Base-by-base conservation (phyloP, 2,797 vertebrate genomes). In the Thripadectes ignobilis region DNA sequence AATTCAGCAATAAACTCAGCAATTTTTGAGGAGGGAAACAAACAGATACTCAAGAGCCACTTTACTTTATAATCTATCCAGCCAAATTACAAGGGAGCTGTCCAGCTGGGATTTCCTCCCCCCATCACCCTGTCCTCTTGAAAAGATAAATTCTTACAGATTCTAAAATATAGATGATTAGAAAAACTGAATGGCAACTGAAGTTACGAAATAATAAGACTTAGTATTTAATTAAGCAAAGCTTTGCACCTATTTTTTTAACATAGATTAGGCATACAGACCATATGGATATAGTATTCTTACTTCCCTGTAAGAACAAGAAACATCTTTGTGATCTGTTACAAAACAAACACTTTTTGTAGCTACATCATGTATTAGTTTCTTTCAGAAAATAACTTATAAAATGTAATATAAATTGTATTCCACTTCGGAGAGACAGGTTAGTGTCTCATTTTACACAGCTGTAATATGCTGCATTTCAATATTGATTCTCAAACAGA, bases 91-190 rank as follows among this genome's bases (percentile, higher is more conserved):
- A 51, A 43, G 12, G 22, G 7, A 71, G 24, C 24, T 57, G 30
- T 80, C 71, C 38, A 68, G 12, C 8, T 68, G 10, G 5, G 10
- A 19, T 32, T 38, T 20, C 45, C 3, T 3, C 6, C 15, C 10
- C 16, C 24, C 3, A 1, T 3, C 6, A 4, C 1, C 4, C 11
- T 46, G 29, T 52, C 55, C 3, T 68, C 39, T 51, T 52, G 7
- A 12, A 54, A 86, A 81, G 29, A 24, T 30, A 12, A 65, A 7
- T n/a, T 77, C 41, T 65, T 83, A 58, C 5, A n/a, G 41, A 29
- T 77, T 80, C 34, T 52, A 71, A 85, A 94, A 67, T 15, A 59
- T 0, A 10, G 9, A 52, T 23, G 6, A 52, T 54, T 54, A 71
- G 12, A 48, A 85, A 73, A 76, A 52, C 8, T 22, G 22, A 86